Evolutionary conservation across 1,140 invertebrate genomes (phyloP).

Genomic region (Drosophila arawakana): DNA sequence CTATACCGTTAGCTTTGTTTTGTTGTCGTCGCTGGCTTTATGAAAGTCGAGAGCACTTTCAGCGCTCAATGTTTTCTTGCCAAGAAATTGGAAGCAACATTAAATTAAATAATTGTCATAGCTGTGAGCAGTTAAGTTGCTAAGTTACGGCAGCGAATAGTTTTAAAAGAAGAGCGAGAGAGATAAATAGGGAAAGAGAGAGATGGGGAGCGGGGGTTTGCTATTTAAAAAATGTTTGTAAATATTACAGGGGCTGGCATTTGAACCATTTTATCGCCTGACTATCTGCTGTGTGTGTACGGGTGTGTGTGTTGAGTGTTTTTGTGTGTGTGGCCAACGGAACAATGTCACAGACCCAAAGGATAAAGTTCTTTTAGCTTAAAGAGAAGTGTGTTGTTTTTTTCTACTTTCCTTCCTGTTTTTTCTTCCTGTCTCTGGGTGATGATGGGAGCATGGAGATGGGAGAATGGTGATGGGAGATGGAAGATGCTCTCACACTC

Average conservation of each 20-base stretch:
- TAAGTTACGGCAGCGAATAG: conserved; percentile 58
- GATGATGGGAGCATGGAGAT: neutral
- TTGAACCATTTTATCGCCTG: conserved; percentile 9
- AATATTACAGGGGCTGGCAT: conserved; percentile 55
- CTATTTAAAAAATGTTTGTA: conserved; percentile 64
- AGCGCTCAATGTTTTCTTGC: conserved; percentile 8
- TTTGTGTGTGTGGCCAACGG: conserved; percentile 11
- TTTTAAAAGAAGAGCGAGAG: conserved; percentile 39
- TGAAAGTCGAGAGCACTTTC: conserved; percentile 45
- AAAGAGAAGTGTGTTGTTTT: neutral
- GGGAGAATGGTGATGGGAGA: too few species aligned
- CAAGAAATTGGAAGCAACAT: conserved; percentile 55
- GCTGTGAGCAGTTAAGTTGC: conserved; percentile 52
- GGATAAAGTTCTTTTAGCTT: conserved; percentile 15
- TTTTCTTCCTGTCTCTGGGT: conserved; percentile 4
- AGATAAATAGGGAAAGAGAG: neutral
- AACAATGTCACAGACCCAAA: conserved; percentile 21
- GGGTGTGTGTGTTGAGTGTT: conserved; percentile 4
- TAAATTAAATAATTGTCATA: conserved; percentile 79
- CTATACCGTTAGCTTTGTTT: conserved; percentile 4
- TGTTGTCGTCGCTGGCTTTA: conserved; percentile 31
- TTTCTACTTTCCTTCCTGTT: neutral
- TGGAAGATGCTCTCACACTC: conserved; percentile 40
- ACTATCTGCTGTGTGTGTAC: conserved; percentile 11
- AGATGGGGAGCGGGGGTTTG: neutral